Evolutionary conservation across 2,888 invertebrate genomes (phyloP).

Genomic region (Amphipyra tragopoginis): DNA sequence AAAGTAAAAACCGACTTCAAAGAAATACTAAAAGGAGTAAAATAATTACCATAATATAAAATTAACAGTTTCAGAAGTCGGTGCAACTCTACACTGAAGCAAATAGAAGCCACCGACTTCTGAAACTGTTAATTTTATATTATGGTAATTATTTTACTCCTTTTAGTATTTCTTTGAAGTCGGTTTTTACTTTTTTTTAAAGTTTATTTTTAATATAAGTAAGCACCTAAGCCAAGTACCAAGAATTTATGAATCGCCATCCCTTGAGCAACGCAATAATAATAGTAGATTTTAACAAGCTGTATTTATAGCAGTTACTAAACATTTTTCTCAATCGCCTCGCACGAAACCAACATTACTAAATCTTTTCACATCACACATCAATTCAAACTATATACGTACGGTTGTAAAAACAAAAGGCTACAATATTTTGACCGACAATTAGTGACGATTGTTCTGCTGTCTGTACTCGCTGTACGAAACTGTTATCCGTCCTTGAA

Average conservation of each 20-base stretch:
- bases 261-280: background rate
- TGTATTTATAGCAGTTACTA: slow-evolving; percentile 16
- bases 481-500: slow-evolving; percentile 56
- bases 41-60: no score
- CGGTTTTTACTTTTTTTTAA: no score
- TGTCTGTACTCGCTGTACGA: slow-evolving; percentile 38
- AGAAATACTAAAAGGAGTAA: no score
- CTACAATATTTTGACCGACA: slow-evolving; percentile 8
- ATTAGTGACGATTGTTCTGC: slow-evolving; percentile 41
- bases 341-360: slow-evolving; percentile 14
- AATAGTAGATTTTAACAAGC: background rate
- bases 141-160: no score
- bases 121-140: no score
- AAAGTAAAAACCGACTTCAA: no score
- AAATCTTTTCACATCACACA: slow-evolving; percentile 31
- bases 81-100: no score
- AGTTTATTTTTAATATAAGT: no score
- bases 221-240: background rate
- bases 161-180: no score
- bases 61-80: no score
- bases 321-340: slow-evolving; percentile 26
- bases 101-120: no score
- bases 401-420: slow-evolving; percentile 21
- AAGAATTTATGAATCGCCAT: background rate
- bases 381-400: slow-evolving; percentile 13